Percentiles rank a stretch among this genome's conserved stretches.
Conservation (phyloP, 2,113 vertebrate species). For the Sorex fumeus region DNA sequence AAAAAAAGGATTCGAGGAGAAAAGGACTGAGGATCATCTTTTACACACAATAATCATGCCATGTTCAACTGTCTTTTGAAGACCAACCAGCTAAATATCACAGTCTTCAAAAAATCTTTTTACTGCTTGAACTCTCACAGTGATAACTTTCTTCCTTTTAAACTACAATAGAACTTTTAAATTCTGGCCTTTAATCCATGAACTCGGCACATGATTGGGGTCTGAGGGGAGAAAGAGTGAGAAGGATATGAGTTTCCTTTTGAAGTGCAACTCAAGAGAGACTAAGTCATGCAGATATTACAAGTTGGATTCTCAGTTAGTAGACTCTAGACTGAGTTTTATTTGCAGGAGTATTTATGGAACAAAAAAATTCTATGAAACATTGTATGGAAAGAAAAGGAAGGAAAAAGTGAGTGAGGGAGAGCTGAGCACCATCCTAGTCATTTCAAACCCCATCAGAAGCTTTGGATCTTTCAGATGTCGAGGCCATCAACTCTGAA, state of each 20-base stretch:
- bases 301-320: not conserved
- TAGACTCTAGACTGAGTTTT: conserved; percentile 4
- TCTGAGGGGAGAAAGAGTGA: not conserved
- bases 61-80: not conserved
- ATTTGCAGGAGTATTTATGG: not conserved
- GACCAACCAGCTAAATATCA: not conserved
- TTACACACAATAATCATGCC: not conserved
- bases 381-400: not conserved
- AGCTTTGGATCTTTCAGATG: not conserved
- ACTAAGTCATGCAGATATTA: not conserved
- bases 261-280: conserved; percentile 2
- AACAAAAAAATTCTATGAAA: not conserved
- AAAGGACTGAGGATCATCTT: not conserved
- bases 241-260: not conserved
- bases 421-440: not conserved
- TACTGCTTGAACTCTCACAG: not conserved
- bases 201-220: not conserved
- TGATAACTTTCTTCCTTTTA: conserved; percentile 45
- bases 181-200: conserved; percentile 44
- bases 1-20: not conserved
- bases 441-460: not conserved
- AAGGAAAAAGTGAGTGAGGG: not conserved
- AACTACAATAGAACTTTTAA: not conserved
- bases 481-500: not conserved
- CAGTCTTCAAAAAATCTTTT: conserved; percentile 1